phyloP scores from a whole-genome alignment of 2,797 vertebrate genomes.

The Dipus sagitta region DNA sequence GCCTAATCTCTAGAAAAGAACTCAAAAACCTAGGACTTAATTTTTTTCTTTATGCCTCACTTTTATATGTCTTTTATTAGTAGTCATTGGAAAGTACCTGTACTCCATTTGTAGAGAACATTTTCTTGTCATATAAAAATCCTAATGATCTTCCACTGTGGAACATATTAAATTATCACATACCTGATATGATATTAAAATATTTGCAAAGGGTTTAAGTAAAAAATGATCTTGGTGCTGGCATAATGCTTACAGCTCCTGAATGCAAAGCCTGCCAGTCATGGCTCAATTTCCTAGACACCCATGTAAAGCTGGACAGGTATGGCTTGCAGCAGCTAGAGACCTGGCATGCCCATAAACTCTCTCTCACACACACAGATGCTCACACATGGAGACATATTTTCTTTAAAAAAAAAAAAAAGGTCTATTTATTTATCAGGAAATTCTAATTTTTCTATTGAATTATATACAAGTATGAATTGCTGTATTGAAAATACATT shows the following conservation, averaged over 20 bases:
- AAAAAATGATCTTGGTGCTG: background rate
- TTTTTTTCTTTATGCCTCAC: background rate
- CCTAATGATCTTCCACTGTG: background rate
- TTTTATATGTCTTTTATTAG: background rate
- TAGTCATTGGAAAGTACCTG: background rate
- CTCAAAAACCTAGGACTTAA: background rate
- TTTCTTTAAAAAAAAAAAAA: too few species aligned
- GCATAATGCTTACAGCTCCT: too few species aligned
- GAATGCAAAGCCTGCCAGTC: too few species aligned
- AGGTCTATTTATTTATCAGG: too few species aligned
- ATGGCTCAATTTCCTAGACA: too few species aligned
- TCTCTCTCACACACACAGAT: too few species aligned
- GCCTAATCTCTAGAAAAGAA: too few species aligned
- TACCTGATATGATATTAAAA: background rate
- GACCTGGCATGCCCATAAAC: too few species aligned
- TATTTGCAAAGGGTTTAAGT: background rate
- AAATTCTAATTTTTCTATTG: background rate
- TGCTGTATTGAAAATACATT: background rate
- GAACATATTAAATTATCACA: background rate
- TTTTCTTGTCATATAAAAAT: background rate
- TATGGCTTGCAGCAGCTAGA: too few species aligned
- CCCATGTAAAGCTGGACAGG: too few species aligned
- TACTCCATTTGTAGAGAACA: background rate
- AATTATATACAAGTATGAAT: background rate
- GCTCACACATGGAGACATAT: too few species aligned